These are phyloP conservation scores for Corythornis leucogaster DNA, from an alignment of 2,797 vertebrate genomes.

Conservation along the genomic window DNA sequence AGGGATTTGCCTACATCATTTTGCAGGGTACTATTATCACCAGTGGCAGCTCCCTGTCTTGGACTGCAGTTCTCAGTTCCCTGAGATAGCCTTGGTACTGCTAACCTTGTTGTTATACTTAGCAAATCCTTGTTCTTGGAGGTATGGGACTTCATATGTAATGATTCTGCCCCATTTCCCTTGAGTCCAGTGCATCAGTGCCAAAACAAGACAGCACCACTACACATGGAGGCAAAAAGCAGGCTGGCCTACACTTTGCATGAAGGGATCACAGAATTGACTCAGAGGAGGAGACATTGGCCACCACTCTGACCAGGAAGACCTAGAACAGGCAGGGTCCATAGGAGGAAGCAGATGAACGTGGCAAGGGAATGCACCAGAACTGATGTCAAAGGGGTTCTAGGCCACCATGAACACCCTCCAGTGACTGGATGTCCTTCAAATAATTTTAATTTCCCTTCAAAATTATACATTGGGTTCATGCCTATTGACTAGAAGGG, in stretches of 20 bases:
- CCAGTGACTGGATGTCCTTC: not conserved
- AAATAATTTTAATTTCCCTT: not conserved
- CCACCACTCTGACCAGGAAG: not conserved
- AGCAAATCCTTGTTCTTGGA: not conserved
- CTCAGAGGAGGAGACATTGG: not conserved
- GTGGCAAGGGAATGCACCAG: not conserved
- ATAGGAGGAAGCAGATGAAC: not conserved
- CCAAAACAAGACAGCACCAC: not conserved
- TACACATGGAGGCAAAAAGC: not conserved
- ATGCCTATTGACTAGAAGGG: not conserved
- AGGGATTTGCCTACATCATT: not conserved
- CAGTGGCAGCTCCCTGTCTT: not conserved
- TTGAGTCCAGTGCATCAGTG: no score
- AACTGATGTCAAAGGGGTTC: not conserved
- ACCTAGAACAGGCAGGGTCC: not conserved
- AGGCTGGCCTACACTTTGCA: not conserved
- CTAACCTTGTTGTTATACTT: not conserved
- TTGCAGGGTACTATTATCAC: not conserved
- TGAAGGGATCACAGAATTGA: accelerated
- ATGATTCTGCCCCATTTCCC: not conserved
- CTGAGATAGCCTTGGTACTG: not conserved
- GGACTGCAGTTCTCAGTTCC: not conserved
- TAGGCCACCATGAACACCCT: not conserved
- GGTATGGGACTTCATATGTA: not conserved
- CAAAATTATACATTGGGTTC: not conserved